A percentile compares a stretch with the other conserved stretches of the same genome.
Conservation (phyloP, 2,888 invertebrate species). For the Escarpia spicata region DNA sequence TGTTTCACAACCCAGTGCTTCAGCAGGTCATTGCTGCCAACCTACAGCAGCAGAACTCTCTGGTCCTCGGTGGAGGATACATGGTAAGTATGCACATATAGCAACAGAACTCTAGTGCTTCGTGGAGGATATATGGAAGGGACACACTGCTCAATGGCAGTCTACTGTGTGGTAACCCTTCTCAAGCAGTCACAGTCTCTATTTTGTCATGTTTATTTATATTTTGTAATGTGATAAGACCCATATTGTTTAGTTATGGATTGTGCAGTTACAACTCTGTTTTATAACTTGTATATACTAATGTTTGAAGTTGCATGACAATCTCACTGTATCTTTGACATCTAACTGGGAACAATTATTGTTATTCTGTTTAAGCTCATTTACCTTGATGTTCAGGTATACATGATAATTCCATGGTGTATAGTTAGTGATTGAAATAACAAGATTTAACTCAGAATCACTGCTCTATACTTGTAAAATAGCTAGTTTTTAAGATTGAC, state of each 20-base stretch:
- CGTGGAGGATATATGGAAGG: neutral
- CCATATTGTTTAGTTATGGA: neutral
- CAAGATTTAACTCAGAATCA: neutral
- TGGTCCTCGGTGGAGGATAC: neutral
- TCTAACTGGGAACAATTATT: neutral
- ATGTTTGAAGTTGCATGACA: neutral
- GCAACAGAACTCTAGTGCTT: neutral
- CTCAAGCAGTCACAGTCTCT: neutral
- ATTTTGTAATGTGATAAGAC: neutral
- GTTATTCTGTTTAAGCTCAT: too few relatives aligned
- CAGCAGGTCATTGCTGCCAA: slow-evolving; percentile 22
- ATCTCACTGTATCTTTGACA: neutral
- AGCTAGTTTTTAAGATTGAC: too few relatives aligned
- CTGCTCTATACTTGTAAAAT: too few relatives aligned
- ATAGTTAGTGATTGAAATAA: neutral
- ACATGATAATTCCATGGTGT: neutral
- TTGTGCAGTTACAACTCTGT: neutral
- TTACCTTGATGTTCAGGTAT: neutral
- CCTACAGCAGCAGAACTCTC: slow-evolving; percentile 9
- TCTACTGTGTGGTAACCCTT: neutral
- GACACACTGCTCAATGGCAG: neutral
- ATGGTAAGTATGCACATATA: neutral
- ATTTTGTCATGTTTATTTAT: neutral
- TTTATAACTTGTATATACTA: neutral
- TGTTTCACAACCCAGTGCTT: slow-evolving; percentile 21